Evolutionary conservation across 2,797 vertebrate species (phyloP), one percentile per base, ranked within the genome.

Genomic region (Gastrophryne carolinensis): DNA sequence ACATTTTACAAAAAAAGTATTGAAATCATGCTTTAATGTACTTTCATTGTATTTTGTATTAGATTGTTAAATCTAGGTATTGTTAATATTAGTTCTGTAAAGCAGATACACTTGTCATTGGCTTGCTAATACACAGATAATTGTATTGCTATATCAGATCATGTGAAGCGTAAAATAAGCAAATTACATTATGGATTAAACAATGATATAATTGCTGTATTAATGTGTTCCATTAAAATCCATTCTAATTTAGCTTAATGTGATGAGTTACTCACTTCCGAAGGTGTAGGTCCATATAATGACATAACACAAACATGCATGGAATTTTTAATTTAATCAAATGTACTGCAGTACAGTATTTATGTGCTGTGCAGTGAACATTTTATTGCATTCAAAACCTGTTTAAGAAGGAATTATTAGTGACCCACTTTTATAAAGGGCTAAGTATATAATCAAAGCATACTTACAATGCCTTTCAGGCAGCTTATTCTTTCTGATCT

Each of bases 341-440:
- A 35, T 35, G 49, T 54, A 35, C 44, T 37, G 24, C 26, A 56
- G 35, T 37, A 35, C n/a, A 69, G 65, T 32, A 32, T 26, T 37
- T 49, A 41, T 39, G 23, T 69, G 5, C 11, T 63, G 50, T n/a
- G 34, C 24, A 34, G 29, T 54, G 19, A 24, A 12, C 21, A 62
- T 34, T 32, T 21, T 50, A 49, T 21, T 49, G 37, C 21, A 50
- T 9, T 21, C 13, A 56, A 13, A 63, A 49, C 54, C 50, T 50
- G 19, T 64, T 71, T 65, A 65, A 72, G 32, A 24, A 47, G 21
- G 32, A 26, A 49, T 15, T 47, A 32, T 44, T 75, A 67, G 68
- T 62, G 56, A 26, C 47, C 35, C 53, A 15, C 56, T 32, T 21
- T 63, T 57, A 58, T 65, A 62, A 54, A 44, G 27, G 63, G 70